Base-by-base conservation (phyloP, 2,888 invertebrate species). In the Aporophyla lueneburgensis region DNA sequence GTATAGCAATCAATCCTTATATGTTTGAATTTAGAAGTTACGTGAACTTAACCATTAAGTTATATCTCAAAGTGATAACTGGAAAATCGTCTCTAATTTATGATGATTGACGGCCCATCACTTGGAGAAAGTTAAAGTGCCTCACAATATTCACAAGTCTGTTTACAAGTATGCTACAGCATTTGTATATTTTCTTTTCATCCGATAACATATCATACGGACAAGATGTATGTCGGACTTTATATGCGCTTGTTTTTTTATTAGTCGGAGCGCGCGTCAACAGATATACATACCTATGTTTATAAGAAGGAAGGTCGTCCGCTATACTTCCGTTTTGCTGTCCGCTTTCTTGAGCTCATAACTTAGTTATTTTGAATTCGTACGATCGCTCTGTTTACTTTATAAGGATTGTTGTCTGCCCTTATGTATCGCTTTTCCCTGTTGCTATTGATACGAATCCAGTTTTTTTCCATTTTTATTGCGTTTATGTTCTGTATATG, bases 81-180 rank as follows among this genome's bases (percentile, higher is more conserved):
- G 93, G 94, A 93, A 95, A 95, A 95, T 93, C 91, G 90, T 92
- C 92, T 93, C 91, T 93, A 92, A 93, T 93, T 93, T 94, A 92
- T 92, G 92, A 93, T 95, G 95, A 95, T 95, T 95, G 95, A 95
- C 94, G 93, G 93, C 93, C 93, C 94, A 94, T 95, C 95, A 92
- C 84, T 83, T 53, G 92, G 95, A 95, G 96, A 96, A 96, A 96
- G 96, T 95, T 93, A 87, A 91, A 93, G 93, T 94, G 92, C 93
- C 89, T 93, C 91, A 91, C 91, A 93, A 93, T 94, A 93, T 93
- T 93, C 92, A 94, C 92, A 92, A 92, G 92, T 91, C 92, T 93
- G 91, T 94, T 94, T 93, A 93, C 92, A 91, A 91, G 90, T 88
- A 89, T 91, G 88, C 88, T 91, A 88, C 88, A 88, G 83, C 85